Conservation (phyloP, 2,797 vertebrate species). For the Molossus alvarezi region DNA sequence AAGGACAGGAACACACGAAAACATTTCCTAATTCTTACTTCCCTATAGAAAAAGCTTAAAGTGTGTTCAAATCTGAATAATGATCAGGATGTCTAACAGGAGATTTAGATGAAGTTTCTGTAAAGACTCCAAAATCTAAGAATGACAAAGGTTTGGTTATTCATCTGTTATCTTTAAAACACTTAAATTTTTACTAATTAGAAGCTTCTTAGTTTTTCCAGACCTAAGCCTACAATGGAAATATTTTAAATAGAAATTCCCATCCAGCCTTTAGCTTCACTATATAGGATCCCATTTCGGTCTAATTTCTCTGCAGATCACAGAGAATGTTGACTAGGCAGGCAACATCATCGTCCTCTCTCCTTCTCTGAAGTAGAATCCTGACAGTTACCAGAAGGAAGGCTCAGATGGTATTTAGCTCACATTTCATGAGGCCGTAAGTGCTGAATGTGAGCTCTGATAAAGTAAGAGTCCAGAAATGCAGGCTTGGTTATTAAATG, state of each 20-base stretch:
- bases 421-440: neutral
- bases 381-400: neutral
- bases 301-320: neutral
- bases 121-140: neutral
- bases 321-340: neutral
- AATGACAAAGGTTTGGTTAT: neutral
- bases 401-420: neutral
- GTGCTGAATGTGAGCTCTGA: neutral
- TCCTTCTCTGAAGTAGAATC: neutral
- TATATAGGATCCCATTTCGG: neutral
- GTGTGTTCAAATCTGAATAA: neutral
- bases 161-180: neutral
- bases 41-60: neutral
- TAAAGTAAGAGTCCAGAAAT: neutral
- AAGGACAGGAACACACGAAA: neutral
- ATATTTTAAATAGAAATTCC: neutral
- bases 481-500: neutral
- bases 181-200: neutral
- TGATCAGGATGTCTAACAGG: neutral
- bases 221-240: neutral
- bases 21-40: neutral
- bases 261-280: neutral
- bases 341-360: neutral
- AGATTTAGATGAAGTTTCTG: neutral
- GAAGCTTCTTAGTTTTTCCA: neutral